Conservation (phyloP, 1,140 invertebrate species). For the Hyles euphorbiae region DNA sequence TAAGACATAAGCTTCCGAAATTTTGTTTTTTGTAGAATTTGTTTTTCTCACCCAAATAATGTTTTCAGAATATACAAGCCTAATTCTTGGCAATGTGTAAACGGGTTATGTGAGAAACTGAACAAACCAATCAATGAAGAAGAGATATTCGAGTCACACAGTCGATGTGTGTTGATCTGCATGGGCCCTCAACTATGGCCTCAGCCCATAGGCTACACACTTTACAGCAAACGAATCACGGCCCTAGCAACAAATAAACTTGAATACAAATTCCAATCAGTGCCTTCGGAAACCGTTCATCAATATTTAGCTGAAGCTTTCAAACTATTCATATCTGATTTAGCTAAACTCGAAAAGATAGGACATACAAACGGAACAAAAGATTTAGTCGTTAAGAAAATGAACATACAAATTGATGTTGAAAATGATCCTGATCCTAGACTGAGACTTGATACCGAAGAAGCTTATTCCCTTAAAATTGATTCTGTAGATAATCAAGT, state of each 20-base stretch:
- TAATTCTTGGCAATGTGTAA: constrained; percentile 37
- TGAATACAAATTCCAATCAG: constrained; percentile 60
- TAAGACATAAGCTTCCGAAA: background rate
- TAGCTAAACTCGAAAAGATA: constrained; percentile 37
- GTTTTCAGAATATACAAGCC: constrained; percentile 19
- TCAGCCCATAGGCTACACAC: constrained; percentile 70
- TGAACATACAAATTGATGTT: constrained; percentile 70
- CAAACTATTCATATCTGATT: constrained; percentile 42
- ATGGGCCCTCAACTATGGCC: constrained; percentile 76
- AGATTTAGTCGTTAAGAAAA: constrained; percentile 38
- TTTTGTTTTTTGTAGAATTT: too few relatives aligned
- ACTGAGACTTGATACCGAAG: constrained; percentile 81
- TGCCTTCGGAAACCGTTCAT: constrained; percentile 49
- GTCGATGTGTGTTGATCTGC: constrained; percentile 71
- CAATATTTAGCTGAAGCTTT: constrained; percentile 50
- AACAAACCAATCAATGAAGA: constrained; percentile 12
- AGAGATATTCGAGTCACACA: constrained; percentile 30
- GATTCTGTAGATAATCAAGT: constrained; percentile 68
- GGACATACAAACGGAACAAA: constrained; percentile 14
- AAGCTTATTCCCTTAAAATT: constrained; percentile 81
- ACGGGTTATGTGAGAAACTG: constrained; percentile 41
- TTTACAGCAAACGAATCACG: constrained; percentile 56
- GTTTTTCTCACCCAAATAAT: too few relatives aligned
- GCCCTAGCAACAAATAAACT: constrained; percentile 53
- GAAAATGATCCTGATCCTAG: constrained; percentile 69